Percentiles rank a stretch among this genome's conserved stretches.
Evolutionary conservation across 1,140 invertebrate species (phyloP).

Genomic region (Latrodectus geometricus): DNA sequence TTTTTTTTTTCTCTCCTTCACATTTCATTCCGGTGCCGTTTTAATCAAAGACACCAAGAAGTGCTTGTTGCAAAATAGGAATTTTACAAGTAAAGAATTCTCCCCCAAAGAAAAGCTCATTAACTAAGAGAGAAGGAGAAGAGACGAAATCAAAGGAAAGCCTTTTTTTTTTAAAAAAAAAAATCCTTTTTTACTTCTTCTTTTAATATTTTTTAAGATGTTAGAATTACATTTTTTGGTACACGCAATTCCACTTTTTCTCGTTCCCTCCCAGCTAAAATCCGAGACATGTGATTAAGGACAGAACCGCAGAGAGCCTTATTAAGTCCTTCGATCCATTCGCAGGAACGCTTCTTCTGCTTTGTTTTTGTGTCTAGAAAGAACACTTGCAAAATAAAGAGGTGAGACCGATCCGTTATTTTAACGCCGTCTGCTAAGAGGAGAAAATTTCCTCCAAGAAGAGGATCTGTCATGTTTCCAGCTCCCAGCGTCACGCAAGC

Average conservation of each 20-base stretch:
- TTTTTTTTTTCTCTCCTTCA: too few species aligned
- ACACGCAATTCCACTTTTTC: background rate
- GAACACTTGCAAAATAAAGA: conserved; percentile 32
- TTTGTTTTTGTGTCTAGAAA: conserved; percentile 2
- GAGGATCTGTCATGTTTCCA: background rate
- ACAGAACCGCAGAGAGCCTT: conserved; percentile 11
- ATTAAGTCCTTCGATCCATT: conserved; percentile 13
- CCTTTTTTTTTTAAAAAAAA: too few species aligned
- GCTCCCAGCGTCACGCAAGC: background rate
- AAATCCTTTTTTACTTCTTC: background rate
- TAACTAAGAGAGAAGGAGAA: background rate
- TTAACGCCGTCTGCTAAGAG: conserved; percentile 13
- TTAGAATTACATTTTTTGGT: background rate
- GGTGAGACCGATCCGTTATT: conserved; percentile 36
- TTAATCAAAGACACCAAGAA: background rate
- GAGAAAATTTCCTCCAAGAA: conserved; percentile 1
- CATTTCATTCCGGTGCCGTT: background rate
- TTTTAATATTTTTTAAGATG: background rate
- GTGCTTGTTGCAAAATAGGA: background rate
- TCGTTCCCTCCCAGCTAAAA: background rate
- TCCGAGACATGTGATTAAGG: background rate
- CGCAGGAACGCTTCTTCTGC: background rate
- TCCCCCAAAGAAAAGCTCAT: background rate
- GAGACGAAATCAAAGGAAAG: background rate
- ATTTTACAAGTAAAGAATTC: background rate